Conservation (phyloP, 1,140 invertebrate species). For the Orius laevigatus region DNA sequence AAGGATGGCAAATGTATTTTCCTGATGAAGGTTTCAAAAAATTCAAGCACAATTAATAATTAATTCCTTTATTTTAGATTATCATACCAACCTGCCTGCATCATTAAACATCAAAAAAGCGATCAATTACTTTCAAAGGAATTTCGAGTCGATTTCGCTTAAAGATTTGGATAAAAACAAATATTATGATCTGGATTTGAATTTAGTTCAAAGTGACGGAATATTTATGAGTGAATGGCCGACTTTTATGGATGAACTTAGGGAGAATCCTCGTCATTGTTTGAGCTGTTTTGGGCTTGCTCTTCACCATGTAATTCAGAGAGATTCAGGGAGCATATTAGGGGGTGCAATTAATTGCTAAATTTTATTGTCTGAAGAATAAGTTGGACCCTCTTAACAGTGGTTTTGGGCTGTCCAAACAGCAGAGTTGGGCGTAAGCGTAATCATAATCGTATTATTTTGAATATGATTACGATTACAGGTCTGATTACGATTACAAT, state of each 20-base stretch:
- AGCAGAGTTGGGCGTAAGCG: not conserved
- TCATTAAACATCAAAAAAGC: slow-evolving; percentile 34
- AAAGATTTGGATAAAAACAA: slow-evolving; percentile 43
- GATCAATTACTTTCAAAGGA: slow-evolving; percentile 35
- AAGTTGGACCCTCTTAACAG: not conserved
- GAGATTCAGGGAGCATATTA: not conserved
- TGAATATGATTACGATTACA: too few species aligned
- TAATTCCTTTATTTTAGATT: slow-evolving; percentile 29
- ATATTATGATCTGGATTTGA: slow-evolving; percentile 45
- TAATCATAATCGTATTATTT: too few species aligned
- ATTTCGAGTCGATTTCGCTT: slow-evolving; percentile 33
- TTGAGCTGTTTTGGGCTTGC: slow-evolving; percentile 51
- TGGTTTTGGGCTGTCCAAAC: not conserved
- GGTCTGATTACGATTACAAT: too few species aligned
- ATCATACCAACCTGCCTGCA: slow-evolving; percentile 29
- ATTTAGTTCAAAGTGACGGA: slow-evolving; percentile 37
- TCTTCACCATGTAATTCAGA: slow-evolving; percentile 43
- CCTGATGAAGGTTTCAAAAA: slow-evolving; percentile 36
- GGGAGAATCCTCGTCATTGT: slow-evolving; percentile 41
- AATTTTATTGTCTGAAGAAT: not conserved
- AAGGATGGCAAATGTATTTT: slow-evolving; percentile 52
- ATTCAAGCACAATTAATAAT: slow-evolving; percentile 1
- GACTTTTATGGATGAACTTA: slow-evolving; percentile 44
- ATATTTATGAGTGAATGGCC: slow-evolving; percentile 40
- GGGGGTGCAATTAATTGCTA: not conserved